Evolutionary conservation across 2,113 vertebrate species (phyloP), one percentile per base, ranked within the genome.

Genomic region (Triplophysa tibetana): DNA sequence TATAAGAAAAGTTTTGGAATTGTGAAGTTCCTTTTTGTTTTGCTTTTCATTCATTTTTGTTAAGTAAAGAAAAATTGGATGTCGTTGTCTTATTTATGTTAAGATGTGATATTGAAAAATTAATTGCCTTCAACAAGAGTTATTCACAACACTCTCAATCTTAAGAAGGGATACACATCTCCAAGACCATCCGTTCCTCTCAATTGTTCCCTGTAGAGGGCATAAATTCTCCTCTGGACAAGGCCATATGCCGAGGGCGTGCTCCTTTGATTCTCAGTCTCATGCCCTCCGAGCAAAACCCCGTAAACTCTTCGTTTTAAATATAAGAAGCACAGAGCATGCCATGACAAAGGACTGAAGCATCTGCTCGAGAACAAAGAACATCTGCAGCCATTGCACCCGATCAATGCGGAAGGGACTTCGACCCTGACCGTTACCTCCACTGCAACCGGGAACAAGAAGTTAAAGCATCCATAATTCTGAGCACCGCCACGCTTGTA

Each of bases 331-430:
- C 77, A 60, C 68, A 61, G 86, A 81, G 79, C 78, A 79, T n/a
- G 41, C 52, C 38, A 19, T 10, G 19, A 58, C 50, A 50, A 68
- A 76, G 41, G 63, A 56, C 65, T 14, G 69, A 56, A 69, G 81
- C 87, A 88, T 86, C 89, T 89, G 88, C 87, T 79, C 68, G 54
- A 52, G n/a, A 81, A 86, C 85, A 87, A 85, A 88, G 87, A 86
- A 78, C 91, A 89, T 91, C 89, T 91, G 89, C 86, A 80, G 72
- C 64, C 79, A 78, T 77, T 80, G 73, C 56, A 29, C 63, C 41
- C 5, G 43, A 77, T 45, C 72, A 80, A 17, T 79, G 66, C 81
- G 58, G 65, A 64, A 81, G 19, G 54, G 19, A 19, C 77, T 81
- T 85, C 78, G 50, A 56, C 60, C 14, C 43, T 19, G 70, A 58